phyloP scores from a whole-genome alignment of 92 coral and sea anemone species.

The Epizoanthus illoricatus region DNA sequence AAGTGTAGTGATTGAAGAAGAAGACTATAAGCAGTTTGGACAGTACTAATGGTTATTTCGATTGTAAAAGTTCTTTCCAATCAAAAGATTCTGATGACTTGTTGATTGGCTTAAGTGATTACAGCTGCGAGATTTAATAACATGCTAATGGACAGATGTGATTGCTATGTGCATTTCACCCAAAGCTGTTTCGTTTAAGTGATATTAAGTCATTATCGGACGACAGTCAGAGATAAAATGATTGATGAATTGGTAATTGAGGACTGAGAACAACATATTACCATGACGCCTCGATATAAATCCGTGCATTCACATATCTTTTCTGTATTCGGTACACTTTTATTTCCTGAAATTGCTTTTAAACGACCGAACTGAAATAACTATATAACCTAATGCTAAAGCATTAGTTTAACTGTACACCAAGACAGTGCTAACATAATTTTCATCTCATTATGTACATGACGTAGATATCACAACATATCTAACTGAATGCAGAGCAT shows the following conservation, averaged over 20 bases:
- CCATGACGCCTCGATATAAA: slow-evolving; percentile 43
- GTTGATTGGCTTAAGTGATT: slow-evolving; percentile 90
- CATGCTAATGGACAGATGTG: slow-evolving; percentile 85
- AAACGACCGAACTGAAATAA: slow-evolving; percentile 24
- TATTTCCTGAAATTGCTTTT: not conserved
- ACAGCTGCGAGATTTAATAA: slow-evolving; percentile 82
- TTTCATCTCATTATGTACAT: slow-evolving; percentile 10
- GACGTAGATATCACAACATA: not conserved
- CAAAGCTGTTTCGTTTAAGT: slow-evolving; percentile 79
- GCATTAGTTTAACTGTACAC: not conserved
- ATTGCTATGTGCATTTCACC: slow-evolving; percentile 74
- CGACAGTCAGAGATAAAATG: slow-evolving; percentile 82
- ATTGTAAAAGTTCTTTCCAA: slow-evolving; percentile 62
- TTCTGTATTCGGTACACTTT: slow-evolving; percentile 11
- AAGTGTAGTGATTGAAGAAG: slow-evolving; percentile 19
- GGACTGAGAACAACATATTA: slow-evolving; percentile 67
- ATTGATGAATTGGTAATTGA: slow-evolving; percentile 79
- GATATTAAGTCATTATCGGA: slow-evolving; percentile 90
- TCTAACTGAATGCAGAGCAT: not conserved
- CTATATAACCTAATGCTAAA: not conserved
- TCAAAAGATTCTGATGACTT: slow-evolving; percentile 77
- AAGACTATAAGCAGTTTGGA: slow-evolving; percentile 12
- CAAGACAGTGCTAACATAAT: not conserved
- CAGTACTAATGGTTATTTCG: slow-evolving; percentile 62
- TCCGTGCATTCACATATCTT: slow-evolving; percentile 25